A percentile compares a stretch with the other conserved stretches of the same genome.
Conservation (phyloP, 2,888 invertebrate species). For the Molanna angustata region DNA sequence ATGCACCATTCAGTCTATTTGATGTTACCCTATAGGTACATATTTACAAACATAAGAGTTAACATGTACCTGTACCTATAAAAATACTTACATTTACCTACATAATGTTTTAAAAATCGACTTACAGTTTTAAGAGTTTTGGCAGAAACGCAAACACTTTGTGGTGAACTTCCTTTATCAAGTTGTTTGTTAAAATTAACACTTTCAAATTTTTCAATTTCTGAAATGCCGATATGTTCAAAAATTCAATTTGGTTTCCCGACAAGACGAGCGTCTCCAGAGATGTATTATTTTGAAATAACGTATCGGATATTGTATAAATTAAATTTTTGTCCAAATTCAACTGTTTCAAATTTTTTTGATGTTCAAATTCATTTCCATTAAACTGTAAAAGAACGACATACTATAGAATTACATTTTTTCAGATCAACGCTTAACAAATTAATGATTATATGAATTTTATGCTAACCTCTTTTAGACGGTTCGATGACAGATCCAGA, state of each 20-base stretch:
- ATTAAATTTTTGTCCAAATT: conserved; percentile 69
- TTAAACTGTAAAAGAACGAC: conserved; percentile 48
- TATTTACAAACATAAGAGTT: no score
- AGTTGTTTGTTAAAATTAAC: conserved; percentile 69
- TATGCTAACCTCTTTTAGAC: conserved; percentile 11
- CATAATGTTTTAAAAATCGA: background rate
- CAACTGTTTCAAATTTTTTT: conserved; percentile 58
- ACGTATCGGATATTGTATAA: conserved; percentile 52
- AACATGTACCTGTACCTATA: no score
- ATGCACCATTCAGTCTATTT: no score
- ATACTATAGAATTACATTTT: background rate
- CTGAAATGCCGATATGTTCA: conserved; percentile 59
- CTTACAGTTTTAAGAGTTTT: conserved; percentile 70
- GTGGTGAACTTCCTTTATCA: conserved; percentile 61
- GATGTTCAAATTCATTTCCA: conserved; percentile 54
- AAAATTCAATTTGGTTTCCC: conserved; percentile 63
- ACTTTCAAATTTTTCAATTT: conserved; percentile 64
- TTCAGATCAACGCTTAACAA: background rate
- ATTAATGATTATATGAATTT: background rate
- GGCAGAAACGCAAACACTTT: conserved; percentile 62
- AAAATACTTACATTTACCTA: background rate
- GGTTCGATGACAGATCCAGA: conserved; percentile 46
- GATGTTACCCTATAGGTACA: no score
- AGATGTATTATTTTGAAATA: conserved; percentile 55
- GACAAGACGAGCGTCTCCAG: conserved; percentile 68